phyloP scores from a whole-genome alignment of 2,888 invertebrate genomes.

The Amiota communis region DNA sequence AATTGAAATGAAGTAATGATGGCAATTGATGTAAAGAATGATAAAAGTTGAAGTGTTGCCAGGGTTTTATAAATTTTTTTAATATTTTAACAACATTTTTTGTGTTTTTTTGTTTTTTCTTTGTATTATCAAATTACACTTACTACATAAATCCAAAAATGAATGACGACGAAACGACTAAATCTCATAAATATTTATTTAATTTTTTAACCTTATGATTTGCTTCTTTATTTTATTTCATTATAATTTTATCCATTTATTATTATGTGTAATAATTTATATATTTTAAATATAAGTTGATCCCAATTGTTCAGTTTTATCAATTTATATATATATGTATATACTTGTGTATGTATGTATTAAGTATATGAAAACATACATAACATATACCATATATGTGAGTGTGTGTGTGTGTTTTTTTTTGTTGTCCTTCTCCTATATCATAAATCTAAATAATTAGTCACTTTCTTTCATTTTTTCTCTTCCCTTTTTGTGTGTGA shows the following conservation, averaged over 20 bases:
- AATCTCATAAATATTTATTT: not conserved
- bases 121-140: slow-evolving; percentile 6
- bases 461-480: not conserved
- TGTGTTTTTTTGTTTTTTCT: slow-evolving; percentile 26
- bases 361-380: no score
- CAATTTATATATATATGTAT: slow-evolving; percentile 48
- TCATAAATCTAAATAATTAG: no score
- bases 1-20: no score
- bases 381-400: no score
- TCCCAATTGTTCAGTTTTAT: slow-evolving; percentile 74
- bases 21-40: no score
- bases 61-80: no score
- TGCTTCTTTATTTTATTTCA: not conserved
- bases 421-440: no score
- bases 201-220: no score
- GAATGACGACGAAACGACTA: not conserved
- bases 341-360: not conserved
- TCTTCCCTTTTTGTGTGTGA: slow-evolving; percentile 5
- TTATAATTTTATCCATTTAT: slow-evolving; percentile 42
- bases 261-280: slow-evolving; percentile 59
- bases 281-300: slow-evolving; percentile 73
- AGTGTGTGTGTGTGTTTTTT: no score
- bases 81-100: not conserved
- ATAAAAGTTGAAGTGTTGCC: no score
- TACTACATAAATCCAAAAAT: not conserved